Conservation (phyloP, 2,888 invertebrate species). For the Nebria salina region DNA sequence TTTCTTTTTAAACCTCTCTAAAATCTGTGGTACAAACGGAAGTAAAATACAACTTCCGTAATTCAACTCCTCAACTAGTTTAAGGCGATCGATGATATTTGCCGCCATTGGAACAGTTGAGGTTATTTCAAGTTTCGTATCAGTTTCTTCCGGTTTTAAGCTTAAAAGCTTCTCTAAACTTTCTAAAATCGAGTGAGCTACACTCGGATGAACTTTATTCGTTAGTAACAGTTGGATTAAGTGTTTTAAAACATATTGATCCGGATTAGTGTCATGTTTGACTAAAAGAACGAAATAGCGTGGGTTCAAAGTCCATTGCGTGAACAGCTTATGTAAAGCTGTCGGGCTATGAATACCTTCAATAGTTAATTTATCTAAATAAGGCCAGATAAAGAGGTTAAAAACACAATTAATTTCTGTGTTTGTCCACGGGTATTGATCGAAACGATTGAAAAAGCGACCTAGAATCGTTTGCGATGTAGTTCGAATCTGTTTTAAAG, state of each 20-base stretch:
- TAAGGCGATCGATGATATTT: slow-evolving; percentile 55
- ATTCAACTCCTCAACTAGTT: slow-evolving; percentile 66
- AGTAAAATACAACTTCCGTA: slow-evolving; percentile 78
- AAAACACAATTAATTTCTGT: slow-evolving; percentile 80
- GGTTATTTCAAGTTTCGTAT: slow-evolving; percentile 61
- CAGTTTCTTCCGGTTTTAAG: slow-evolving; percentile 69
- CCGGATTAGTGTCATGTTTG: slow-evolving; percentile 64
- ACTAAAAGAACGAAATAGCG: slow-evolving; percentile 78
- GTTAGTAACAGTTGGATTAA: slow-evolving; percentile 77
- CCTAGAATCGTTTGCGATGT: slow-evolving; percentile 70
- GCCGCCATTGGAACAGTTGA: slow-evolving; percentile 60
- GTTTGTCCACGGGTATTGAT: slow-evolving; percentile 76
- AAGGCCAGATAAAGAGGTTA: slow-evolving; percentile 83
- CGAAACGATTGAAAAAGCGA: slow-evolving; percentile 83
- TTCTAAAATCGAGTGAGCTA: slow-evolving; percentile 75
- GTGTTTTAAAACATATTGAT: slow-evolving; percentile 70
- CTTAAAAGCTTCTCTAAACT: slow-evolving; percentile 80
- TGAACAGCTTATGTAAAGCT: slow-evolving; percentile 81
- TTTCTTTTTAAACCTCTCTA: slow-evolving; percentile 75
- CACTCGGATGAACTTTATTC: slow-evolving; percentile 72
- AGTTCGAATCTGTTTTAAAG: slow-evolving; percentile 74
- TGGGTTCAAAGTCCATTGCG: slow-evolving; percentile 81
- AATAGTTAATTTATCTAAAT: slow-evolving; percentile 75
- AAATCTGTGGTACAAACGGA: slow-evolving; percentile 76
- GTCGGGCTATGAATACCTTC: slow-evolving; percentile 89